Evolutionary conservation across 2,797 vertebrate genomes (phyloP).

Genomic region (Phalanger gymnotis): DNA sequence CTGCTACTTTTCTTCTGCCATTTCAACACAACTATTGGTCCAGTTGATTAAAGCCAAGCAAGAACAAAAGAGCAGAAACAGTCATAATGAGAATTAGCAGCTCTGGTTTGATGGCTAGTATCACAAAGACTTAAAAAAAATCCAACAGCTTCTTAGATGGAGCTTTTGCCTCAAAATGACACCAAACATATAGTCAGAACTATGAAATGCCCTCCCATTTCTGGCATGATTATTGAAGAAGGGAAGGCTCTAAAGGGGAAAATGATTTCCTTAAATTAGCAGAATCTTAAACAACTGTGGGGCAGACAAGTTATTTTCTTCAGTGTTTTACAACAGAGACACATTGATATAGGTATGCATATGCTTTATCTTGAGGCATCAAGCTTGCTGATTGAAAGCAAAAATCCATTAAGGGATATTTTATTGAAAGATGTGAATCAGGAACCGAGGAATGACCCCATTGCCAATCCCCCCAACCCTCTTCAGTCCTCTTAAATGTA

Average conservation of each 20-base stretch:
- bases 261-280: constrained; percentile 45
- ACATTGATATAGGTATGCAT: constrained; percentile 48
- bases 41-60: neutral
- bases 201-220: neutral
- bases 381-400: constrained; percentile 68
- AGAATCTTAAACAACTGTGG: constrained; percentile 63
- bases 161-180: neutral
- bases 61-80: neutral
- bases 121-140: neutral
- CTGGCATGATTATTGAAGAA: constrained; percentile 24
- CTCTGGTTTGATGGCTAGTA: neutral
- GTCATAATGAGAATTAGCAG: neutral
- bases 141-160: neutral
- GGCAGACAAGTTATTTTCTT: constrained; percentile 60
- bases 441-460: constrained; percentile 60
- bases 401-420: constrained; percentile 75
- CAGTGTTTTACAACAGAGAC: constrained; percentile 66
- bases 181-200: neutral
- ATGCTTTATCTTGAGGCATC: constrained; percentile 35
- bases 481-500: constrained; percentile 59
- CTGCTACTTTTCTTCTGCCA: constrained; percentile 23
- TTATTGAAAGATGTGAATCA: constrained; percentile 68
- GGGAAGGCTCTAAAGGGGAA: constrained; percentile 46
- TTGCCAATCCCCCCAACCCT: constrained; percentile 17
- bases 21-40: neutral